Percentiles rank a stretch among this genome's conserved stretches.
Conservation (phyloP, 1,140 invertebrate genomes). For the Sycophaga agraensis region DNA sequence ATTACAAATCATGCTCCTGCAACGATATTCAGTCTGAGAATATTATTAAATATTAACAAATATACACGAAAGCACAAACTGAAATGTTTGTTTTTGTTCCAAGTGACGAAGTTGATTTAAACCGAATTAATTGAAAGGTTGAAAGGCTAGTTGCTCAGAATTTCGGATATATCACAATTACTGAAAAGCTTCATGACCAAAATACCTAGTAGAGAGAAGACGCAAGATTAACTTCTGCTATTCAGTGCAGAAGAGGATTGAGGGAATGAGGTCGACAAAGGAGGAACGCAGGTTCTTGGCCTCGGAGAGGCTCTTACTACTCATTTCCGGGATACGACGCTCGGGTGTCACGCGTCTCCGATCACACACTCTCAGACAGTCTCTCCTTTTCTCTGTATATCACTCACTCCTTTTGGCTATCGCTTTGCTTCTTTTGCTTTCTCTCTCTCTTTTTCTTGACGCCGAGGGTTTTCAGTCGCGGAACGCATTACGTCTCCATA, state of each 20-base stretch:
- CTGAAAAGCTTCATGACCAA: neutral
- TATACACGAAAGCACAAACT: no score
- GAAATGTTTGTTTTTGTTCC: no score
- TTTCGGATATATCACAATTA: no score
- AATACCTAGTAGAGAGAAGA: neutral
- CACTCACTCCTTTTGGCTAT: neutral
- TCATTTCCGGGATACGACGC: slow-evolving; percentile 27
- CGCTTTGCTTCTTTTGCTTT: no score
- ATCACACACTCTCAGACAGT: slow-evolving; percentile 15
- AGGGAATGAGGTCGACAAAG: neutral
- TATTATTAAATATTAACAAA: no score
- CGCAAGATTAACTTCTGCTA: neutral
- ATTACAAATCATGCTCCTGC: no score
- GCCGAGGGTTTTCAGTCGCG: neutral
- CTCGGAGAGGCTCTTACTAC: slow-evolving; percentile 16
- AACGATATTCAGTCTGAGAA: no score
- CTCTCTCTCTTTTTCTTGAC: neutral
- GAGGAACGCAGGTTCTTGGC: slow-evolving; percentile 15
- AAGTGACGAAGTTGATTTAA: no score
- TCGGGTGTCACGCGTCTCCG: slow-evolving; percentile 29
- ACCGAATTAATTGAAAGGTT: no score
- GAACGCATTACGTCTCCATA: slow-evolving; percentile 6
- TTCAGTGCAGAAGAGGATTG: slow-evolving; percentile 3
- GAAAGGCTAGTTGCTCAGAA: no score
- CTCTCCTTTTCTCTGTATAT: slow-evolving; percentile 1